Conservation (phyloP, 2,113 vertebrate genomes). For the Charina bottae region DNA sequence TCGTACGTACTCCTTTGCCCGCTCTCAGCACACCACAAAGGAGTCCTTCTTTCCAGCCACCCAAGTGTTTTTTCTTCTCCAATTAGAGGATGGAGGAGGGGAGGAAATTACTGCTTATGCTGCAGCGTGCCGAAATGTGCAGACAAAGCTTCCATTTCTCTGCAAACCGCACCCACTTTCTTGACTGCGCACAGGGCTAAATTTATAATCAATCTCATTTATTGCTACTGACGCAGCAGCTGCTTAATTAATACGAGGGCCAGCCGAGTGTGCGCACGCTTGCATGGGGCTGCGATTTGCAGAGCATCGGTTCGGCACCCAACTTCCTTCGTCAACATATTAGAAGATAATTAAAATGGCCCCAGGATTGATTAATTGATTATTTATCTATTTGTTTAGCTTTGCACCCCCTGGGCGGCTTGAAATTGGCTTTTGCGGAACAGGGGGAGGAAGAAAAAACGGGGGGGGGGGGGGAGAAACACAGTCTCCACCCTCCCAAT, state of each 20-base stretch:
- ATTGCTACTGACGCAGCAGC: slow-evolving; percentile 31
- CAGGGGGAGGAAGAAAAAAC: neutral
- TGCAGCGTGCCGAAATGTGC: slow-evolving; percentile 22
- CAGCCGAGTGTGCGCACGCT: neutral
- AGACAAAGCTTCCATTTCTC: slow-evolving; percentile 31
- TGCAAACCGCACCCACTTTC: slow-evolving; percentile 30
- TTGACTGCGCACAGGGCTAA: slow-evolving; percentile 25
- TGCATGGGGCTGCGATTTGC: neutral
- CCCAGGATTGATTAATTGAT: slow-evolving; percentile 13
- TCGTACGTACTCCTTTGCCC: neutral
- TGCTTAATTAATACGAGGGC: slow-evolving; percentile 38
- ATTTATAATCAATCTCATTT: slow-evolving; percentile 45
- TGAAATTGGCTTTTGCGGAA: neutral
- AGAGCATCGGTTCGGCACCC: neutral
- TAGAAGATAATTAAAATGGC: slow-evolving; percentile 17
- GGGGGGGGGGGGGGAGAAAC: neutral
- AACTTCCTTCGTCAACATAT: neutral
- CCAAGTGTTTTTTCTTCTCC: neutral
- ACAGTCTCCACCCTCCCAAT: neutral
- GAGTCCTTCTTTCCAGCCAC: neutral
- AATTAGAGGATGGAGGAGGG: neutral
- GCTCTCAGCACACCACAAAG: neutral
- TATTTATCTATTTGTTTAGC: neutral
- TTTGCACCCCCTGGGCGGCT: neutral
- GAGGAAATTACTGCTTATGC: neutral